phyloP scores from a whole-genome alignment of 2,888 invertebrate genomes.

The Eueremaeus valkanovi region DNA sequence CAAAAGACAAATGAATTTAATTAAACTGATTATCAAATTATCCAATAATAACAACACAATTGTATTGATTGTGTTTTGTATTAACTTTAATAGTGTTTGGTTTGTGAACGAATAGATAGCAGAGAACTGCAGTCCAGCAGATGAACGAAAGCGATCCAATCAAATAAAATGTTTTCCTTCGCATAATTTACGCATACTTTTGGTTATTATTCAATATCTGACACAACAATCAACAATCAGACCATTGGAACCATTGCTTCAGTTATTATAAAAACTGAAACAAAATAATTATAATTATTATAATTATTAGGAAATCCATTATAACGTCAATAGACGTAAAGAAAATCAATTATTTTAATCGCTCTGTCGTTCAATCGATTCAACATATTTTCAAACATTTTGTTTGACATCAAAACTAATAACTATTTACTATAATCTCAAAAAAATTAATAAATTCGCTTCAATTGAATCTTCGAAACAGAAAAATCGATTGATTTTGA shows the following conservation, averaged over 20 bases:
- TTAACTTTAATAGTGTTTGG: conserved; percentile 38
- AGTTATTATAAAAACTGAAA: not conserved
- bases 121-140: conserved; percentile 59
- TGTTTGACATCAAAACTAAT: no score
- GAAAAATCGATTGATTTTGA: no score
- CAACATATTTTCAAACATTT: no score
- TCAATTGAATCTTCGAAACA: no score
- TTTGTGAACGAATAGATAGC: conserved; percentile 53
- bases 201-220: conserved; percentile 13
- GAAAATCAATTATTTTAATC: no score
- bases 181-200: conserved; percentile 45
- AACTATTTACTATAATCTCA: no score
- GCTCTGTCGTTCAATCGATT: no score
- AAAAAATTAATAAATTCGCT: no score
- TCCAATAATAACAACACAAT: not conserved
- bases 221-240: not conserved
- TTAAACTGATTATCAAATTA: not conserved
- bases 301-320: no score
- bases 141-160: conserved; percentile 52
- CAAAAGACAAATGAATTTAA: not conserved
- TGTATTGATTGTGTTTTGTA: no score
- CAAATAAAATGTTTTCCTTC: conserved; percentile 47
- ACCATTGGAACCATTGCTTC: not conserved
- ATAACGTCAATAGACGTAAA: no score
- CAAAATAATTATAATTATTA: no score